These are phyloP conservation scores for Nycticryphes semicollaris DNA, from an alignment of 2,113 vertebrate genomes.

Conservation along the genomic window DNA sequence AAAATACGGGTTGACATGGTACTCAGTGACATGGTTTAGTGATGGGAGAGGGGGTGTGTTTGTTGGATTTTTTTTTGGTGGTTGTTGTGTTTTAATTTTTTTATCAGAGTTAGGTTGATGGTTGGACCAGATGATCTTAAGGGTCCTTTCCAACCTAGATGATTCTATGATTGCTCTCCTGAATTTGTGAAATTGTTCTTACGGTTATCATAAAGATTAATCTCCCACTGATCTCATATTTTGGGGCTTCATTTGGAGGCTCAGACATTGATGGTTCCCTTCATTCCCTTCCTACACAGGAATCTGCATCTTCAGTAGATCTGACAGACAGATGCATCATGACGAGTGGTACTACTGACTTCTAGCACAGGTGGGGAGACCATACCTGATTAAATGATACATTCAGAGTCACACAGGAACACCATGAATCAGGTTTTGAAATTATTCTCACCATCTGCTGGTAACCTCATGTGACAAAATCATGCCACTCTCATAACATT, in stretches of 20 bases:
- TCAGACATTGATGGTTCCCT: not conserved
- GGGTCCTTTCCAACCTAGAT: too few relatives aligned
- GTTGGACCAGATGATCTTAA: too few relatives aligned
- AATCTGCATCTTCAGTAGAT: not conserved
- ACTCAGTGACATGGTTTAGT: too few relatives aligned
- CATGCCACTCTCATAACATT: not conserved
- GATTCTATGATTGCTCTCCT: not conserved
- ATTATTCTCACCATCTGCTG: not conserved
- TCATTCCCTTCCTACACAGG: not conserved
- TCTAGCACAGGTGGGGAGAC: fast-evolving
- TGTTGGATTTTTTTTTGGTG: too few relatives aligned
- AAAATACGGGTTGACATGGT: too few relatives aligned
- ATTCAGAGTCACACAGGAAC: not conserved
- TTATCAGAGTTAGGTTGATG: too few relatives aligned
- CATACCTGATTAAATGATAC: not conserved
- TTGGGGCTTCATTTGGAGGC: not conserved
- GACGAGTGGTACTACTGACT: not conserved
- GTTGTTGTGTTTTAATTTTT: too few relatives aligned
- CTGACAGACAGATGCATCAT: not conserved
- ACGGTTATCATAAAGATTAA: not conserved
- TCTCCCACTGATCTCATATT: not conserved
- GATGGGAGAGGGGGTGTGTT: too few relatives aligned
- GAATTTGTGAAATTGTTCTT: not conserved
- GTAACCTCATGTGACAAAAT: not conserved
- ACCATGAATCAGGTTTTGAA: not conserved